Evolutionary conservation across 2,888 invertebrate genomes (phyloP).

Genomic region (Drosophila prostipennis): DNA sequence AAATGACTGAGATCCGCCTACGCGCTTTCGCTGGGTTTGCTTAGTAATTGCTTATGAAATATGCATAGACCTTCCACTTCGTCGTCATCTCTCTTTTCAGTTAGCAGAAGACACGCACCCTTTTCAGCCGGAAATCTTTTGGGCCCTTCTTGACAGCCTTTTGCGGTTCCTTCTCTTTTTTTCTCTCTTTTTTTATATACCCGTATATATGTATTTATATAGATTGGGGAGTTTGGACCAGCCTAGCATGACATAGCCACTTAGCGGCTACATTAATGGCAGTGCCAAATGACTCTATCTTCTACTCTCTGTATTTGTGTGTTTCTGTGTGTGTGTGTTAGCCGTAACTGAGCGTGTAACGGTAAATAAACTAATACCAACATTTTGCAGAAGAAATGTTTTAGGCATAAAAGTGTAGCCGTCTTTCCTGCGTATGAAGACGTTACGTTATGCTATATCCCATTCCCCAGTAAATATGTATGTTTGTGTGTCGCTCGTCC

Average conservation of each 20-base stretch:
- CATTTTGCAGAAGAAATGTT: constrained; percentile 24
- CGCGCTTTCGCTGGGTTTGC: constrained; percentile 31
- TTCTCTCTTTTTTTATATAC: neutral
- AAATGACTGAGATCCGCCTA: constrained; percentile 63
- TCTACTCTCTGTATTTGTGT: constrained; percentile 15
- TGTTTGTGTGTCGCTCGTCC: constrained; percentile 1
- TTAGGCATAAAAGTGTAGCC: constrained; percentile 63
- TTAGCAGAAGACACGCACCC: constrained; percentile 58
- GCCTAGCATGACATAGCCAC: constrained; percentile 79
- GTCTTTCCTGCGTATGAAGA: constrained; percentile 68
- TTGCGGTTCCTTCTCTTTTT: constrained; percentile 7
- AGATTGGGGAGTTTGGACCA: constrained; percentile 56
- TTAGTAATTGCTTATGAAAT: constrained; percentile 83
- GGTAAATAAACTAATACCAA: constrained; percentile 73
- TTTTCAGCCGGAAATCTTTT: constrained; percentile 66
- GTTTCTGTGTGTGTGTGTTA: neutral
- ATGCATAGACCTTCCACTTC: constrained; percentile 68
- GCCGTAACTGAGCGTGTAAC: constrained; percentile 73
- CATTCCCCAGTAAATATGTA: neutral
- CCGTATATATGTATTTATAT: constrained; percentile 9
- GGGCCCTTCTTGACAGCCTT: constrained; percentile 12
- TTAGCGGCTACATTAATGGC: constrained; percentile 79
- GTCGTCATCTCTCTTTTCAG: constrained; percentile 4
- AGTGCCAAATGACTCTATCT: constrained; percentile 65
- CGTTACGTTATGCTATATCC: constrained; percentile 47